Evolutionary conservation across 2,888 invertebrate genomes (phyloP).

Genomic region (Erynnis tages): DNA sequence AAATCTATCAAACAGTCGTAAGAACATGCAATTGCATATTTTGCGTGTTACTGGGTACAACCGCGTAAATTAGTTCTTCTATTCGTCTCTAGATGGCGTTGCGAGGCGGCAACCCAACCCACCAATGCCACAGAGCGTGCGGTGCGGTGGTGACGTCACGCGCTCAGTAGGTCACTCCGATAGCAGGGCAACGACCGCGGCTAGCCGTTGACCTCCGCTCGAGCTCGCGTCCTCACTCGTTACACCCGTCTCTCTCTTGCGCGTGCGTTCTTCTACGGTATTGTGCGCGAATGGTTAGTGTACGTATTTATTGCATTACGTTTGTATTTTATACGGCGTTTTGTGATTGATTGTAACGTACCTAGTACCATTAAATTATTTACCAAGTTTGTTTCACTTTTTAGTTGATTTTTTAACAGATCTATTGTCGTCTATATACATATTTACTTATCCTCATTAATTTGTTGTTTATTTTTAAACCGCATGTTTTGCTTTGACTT

Average conservation of each 20-base stretch:
- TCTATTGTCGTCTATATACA: too few relatives aligned
- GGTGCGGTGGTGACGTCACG: constrained; percentile 79
- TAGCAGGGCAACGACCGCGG: constrained; percentile 82
- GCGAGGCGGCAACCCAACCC: constrained; percentile 50
- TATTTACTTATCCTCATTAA: too few relatives aligned
- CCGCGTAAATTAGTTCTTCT: constrained; percentile 37
- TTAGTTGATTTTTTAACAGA: background rate
- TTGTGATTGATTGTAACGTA: constrained; percentile 16
- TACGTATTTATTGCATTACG: constrained; percentile 17
- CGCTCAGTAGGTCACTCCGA: constrained; percentile 82
- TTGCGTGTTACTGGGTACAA: background rate
- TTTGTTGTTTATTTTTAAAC: too few relatives aligned
- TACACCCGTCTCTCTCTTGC: constrained; percentile 61
- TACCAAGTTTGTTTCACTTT: background rate
- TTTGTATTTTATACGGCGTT: constrained; percentile 11
- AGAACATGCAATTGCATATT: too few relatives aligned
- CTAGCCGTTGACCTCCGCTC: constrained; percentile 82
- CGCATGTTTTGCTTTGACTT: too few relatives aligned
- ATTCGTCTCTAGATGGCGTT: constrained; percentile 73
- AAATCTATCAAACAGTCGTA: too few relatives aligned
- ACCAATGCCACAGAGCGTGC: constrained; percentile 65
- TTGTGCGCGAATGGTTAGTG: constrained; percentile 48
- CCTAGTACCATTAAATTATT: background rate
- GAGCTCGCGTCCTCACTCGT: constrained; percentile 71
- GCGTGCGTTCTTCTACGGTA: constrained; percentile 59